Evolutionary conservation across 2,113 vertebrate genomes (phyloP).

Genomic region (Danio rerio): GRCz12tu NC_133196.1:25722001-25722500

Average conservation of each 20-base stretch:
- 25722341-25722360: slow-evolving; percentile 58
- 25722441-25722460: slow-evolving; percentile 48
- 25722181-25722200: slow-evolving; percentile 50
- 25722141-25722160: slow-evolving; percentile 11
- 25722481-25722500: slow-evolving; percentile 53
- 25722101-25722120: slow-evolving; percentile 57
- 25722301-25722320: slow-evolving; percentile 56
- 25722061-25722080: slow-evolving; percentile 48
- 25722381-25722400: slow-evolving; percentile 33
- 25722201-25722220: slow-evolving; percentile 46
- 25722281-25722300: slow-evolving; percentile 61
- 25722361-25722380: slow-evolving; percentile 59
- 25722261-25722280: slow-evolving; percentile 72
- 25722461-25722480: slow-evolving; percentile 21
- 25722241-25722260: slow-evolving; percentile 61
- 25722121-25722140: slow-evolving; percentile 19
- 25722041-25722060: slow-evolving; percentile 27
- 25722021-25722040: slow-evolving; percentile 37
- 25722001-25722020: slow-evolving; percentile 47
- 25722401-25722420: slow-evolving; percentile 52
- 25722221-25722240: slow-evolving; percentile 54
- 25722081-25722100: slow-evolving; percentile 47
- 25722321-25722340: slow-evolving; percentile 62
- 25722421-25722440: slow-evolving; percentile 48
- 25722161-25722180: slow-evolving; percentile 45